Conservation (phyloP, 2,888 invertebrate species). For the Petrophora chlorosata region DNA sequence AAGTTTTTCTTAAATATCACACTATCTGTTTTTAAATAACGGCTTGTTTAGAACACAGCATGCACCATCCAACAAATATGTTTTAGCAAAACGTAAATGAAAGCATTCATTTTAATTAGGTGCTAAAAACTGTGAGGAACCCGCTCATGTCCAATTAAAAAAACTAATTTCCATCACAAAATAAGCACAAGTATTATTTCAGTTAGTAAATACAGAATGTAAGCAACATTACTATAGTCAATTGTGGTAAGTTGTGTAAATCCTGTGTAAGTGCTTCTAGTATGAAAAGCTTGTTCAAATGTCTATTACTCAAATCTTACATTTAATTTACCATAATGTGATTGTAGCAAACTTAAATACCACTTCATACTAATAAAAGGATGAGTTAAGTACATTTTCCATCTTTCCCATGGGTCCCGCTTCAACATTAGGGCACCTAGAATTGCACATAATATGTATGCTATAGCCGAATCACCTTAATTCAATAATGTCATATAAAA, state of each 20-base stretch:
- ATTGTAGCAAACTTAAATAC: conserved; percentile 82
- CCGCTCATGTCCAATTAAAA: too few relatives aligned
- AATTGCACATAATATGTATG: conserved; percentile 50
- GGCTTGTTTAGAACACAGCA: conserved; percentile 25
- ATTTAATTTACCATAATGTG: conserved; percentile 74
- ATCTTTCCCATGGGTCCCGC: conserved; percentile 81
- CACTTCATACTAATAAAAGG: conserved; percentile 82
- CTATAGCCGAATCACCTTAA: conserved; percentile 14
- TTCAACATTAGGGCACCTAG: conserved; percentile 84
- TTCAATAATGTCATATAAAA: conserved; percentile 10
- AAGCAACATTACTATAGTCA: not conserved
- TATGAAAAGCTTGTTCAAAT: conserved; percentile 9
- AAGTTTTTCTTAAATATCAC: not conserved
- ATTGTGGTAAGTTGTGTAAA: not conserved
- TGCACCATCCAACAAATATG: too few relatives aligned
- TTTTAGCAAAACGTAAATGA: too few relatives aligned
- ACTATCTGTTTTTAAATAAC: not conserved
- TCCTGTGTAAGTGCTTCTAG: not conserved
- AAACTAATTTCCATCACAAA: not conserved
- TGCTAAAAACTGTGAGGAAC: too few relatives aligned
- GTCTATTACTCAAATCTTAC: conserved; percentile 25
- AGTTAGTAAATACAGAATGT: not conserved
- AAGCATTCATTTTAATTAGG: too few relatives aligned
- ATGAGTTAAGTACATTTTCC: conserved; percentile 81
- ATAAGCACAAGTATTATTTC: not conserved